Base-by-base conservation (phyloP, 2,113 vertebrate species). In the Leptosomus discolor region DNA sequence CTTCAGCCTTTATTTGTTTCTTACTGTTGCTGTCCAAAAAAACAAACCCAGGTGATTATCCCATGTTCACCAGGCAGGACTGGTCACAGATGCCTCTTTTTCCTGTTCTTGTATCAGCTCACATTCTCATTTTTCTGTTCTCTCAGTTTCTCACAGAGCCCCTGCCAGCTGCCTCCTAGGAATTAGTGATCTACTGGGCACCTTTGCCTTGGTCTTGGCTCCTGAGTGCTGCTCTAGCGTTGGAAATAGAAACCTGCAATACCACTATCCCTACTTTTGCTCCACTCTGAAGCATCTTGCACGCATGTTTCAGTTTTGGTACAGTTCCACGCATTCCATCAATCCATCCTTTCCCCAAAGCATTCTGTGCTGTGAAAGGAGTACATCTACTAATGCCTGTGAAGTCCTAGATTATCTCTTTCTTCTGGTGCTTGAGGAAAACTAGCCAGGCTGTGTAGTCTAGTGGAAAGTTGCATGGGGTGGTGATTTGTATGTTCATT, bases 11-110 rank as follows among this genome's bases (percentile, higher is more conserved):
- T 68, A 45, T 58, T 76, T 78, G 9, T 16, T 58, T 68, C 27
- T 60, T 57, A 43, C 32, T 69, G n/a, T 43, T 79, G n/a, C 30
- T 71, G 15, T 61, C 13, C 6, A n/a, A 53, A 83, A 53, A 39
- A 51, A 0, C 0, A 3, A n/a, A n/a, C 9, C 12, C 13, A 48
- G 22, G 32, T 53, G 34, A 41, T 43, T 60, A 36, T 73, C 29
- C 13, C 12, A 29, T 54, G 17, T 57, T 82, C 53, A 32, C 12
- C 20, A 41, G 22, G 13, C 23, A 67, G 26, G 29, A 83, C 14
- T 22, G 17, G 9, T 67, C n/a, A 75, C 20, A 64, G 18, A 41
- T 39, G 36, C 3, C 5, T 27, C 16, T 57, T 51, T 63, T 90
- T 53, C 22, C 24, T 79, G 74, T 45, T n/a, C 22, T 32, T 79